Base-by-base conservation (phyloP, 2,113 vertebrate genomes). In the Hemibagrus wyckioides region DNA sequence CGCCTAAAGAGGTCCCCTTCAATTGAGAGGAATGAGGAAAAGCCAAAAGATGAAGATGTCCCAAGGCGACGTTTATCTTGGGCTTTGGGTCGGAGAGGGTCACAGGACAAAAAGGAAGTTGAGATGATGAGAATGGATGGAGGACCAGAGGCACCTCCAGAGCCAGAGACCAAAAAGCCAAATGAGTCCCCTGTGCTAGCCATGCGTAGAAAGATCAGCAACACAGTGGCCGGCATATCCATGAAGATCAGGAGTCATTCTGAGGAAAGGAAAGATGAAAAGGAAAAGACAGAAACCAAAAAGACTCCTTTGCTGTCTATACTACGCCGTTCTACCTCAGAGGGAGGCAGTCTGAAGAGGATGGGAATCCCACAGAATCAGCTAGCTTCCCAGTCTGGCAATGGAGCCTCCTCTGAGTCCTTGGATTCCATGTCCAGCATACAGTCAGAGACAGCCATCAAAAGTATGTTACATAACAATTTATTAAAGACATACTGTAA, bases 151-250 rank as follows among this genome's bases (percentile, higher is more conserved):
- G 30, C 84, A 14, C 44, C 57, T 23, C 83, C 30, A 28, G 93
- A 92, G 61, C 88, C 92, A 83, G 93, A 93, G 59, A 91, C 92
- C 19, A 86, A 95, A 91, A 93, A 94, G 92, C 88, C 93, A 17
- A 94, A 92, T 0, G 96, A 96, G 67, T 99, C 98, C 0, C 98
- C 98, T 0, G 97, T 95, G 0, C 90, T 98, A 90, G 92, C 97
- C 0, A 95, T 99, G 94, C 95, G 97, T 63, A 94, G 95, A 92
- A 96, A 97, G 93, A 98, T 99, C n/a, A 97, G 98, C 57, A 96
- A 95, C 86, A 98, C 98, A 0, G 91, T 98, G 90, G 97, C 97
- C 52, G 96, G 95, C 0, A 95, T 99, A n/a, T 99, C 98, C 0
- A 96, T 96, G 9, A 96, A 97, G 80, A 92, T 98, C 11, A 97